These are phyloP conservation scores for Chaetodon auriga DNA, from an alignment of 2,113 vertebrate species.

Conservation along the genomic window DNA sequence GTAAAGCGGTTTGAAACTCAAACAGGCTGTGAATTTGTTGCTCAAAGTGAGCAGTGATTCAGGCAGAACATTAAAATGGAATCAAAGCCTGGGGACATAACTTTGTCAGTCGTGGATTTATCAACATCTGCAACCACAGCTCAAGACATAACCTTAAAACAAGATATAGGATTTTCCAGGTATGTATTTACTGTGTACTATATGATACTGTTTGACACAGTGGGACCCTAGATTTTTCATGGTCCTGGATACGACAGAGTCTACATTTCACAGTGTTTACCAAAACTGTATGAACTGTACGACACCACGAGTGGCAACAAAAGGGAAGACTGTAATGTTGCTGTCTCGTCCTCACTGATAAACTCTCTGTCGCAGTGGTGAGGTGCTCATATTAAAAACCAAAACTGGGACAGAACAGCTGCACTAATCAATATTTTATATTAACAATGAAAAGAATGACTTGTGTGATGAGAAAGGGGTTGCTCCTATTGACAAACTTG, in stretches of 20 bases:
- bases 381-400: background rate
- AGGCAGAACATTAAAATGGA: background rate
- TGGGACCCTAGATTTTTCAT: background rate
- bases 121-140: background rate
- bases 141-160: background rate
- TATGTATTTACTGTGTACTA: background rate
- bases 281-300: background rate
- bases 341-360: background rate
- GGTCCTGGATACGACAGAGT: background rate
- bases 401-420: background rate
- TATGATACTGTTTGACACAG: background rate
- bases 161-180: background rate
- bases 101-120: too few relatives aligned
- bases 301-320: background rate
- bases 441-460: background rate
- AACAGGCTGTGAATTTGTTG: background rate
- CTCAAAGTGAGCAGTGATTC: background rate
- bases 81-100: background rate
- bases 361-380: background rate
- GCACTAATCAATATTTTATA: background rate
- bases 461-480: background rate
- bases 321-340: background rate
- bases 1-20: background rate
- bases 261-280: background rate
- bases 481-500: background rate